These are phyloP conservation scores for Xestia xanthographa DNA, from an alignment of 2,888 invertebrate genomes.

Conservation along the genomic window DNA sequence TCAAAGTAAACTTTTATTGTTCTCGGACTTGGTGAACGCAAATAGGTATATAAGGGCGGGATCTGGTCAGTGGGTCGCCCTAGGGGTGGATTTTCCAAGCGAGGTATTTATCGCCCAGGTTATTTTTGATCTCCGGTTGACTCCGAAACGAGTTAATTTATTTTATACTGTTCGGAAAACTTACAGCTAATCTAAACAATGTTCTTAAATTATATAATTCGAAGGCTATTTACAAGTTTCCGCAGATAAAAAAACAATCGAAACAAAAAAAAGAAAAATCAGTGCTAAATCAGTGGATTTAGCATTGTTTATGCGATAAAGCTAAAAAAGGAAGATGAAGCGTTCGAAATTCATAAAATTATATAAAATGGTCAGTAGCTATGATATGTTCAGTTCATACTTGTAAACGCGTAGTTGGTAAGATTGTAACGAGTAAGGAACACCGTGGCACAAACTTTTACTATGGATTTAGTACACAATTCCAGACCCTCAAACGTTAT, in stretches of 20 bases:
- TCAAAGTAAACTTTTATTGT: background rate
- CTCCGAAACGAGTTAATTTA: too few relatives aligned
- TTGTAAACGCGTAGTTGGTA: slow-evolving; percentile 4
- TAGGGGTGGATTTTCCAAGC: background rate
- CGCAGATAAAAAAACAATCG: too few relatives aligned
- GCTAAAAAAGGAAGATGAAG: background rate
- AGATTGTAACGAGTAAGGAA: background rate
- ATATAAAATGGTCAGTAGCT: slow-evolving; percentile 12
- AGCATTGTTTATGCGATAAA: background rate
- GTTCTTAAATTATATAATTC: too few relatives aligned
- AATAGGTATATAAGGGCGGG: background rate
- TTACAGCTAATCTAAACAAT: too few relatives aligned
- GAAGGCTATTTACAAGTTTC: too few relatives aligned
- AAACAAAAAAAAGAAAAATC: too few relatives aligned
- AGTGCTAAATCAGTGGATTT: too few relatives aligned
- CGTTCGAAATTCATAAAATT: background rate
- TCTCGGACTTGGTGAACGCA: background rate
- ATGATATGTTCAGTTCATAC: background rate
- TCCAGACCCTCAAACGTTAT: background rate
- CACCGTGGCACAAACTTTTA: background rate
- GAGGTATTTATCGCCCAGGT: background rate
- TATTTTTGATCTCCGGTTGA: background rate
- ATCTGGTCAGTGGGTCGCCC: too few relatives aligned
- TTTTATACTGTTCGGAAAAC: too few relatives aligned
- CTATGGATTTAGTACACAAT: background rate